phyloP scores from a whole-genome alignment of 2,797 vertebrate species.

The Eremophila alpestris region DNA sequence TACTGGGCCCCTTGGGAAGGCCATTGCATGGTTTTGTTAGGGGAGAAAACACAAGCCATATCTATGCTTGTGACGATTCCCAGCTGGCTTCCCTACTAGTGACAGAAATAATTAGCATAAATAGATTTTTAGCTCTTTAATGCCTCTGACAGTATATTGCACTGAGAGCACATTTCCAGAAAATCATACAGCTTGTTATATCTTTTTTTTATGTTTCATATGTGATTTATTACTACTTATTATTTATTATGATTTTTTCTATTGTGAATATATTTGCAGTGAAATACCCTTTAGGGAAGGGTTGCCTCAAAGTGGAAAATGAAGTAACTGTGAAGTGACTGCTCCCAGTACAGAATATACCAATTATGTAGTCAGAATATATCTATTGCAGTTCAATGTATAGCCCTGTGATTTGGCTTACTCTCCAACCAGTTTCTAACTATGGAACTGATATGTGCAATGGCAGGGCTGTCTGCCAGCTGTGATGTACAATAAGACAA shows the following conservation, averaged over 20 bases:
- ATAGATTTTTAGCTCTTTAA: slow-evolving; percentile 36
- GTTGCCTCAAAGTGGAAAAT: slow-evolving; percentile 13
- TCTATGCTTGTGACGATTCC: slow-evolving; percentile 15
- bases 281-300: slow-evolving; percentile 17
- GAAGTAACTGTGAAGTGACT: background rate
- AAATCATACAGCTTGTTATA: background rate
- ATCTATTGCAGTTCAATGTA: background rate
- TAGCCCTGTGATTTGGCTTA: background rate
- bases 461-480: background rate
- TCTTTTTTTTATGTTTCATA: background rate
- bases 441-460: background rate
- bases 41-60: background rate
- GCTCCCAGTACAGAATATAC: background rate
- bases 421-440: background rate
- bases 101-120: slow-evolving; percentile 32
- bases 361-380: background rate
- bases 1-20: background rate
- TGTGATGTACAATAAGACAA: background rate
- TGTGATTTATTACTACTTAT: slow-evolving; percentile 14
- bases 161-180: background rate
- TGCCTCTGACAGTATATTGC: background rate
- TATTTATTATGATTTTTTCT: slow-evolving; percentile 6
- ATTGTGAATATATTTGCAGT: background rate
- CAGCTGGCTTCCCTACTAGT: background rate
- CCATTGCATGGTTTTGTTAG: background rate